Evolutionary conservation across 2,113 vertebrate genomes (phyloP).

Genomic region (Peromyscus polionotus): DNA sequence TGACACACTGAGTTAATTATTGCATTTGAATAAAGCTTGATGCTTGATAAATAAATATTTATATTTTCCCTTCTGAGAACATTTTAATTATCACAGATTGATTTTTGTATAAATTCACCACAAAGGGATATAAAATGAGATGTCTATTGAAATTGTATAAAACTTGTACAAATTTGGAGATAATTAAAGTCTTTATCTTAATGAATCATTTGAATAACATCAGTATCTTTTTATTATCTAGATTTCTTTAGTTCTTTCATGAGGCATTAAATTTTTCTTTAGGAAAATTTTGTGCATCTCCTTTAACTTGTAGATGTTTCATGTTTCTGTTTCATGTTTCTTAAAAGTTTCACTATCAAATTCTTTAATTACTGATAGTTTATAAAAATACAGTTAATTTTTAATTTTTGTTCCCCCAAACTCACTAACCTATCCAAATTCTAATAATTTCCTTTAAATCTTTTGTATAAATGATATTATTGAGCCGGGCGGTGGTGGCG

Average conservation of each 20-base stretch:
- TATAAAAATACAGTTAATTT: background rate
- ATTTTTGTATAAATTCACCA: background rate
- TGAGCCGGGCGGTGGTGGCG: too few species aligned
- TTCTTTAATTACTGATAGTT: background rate
- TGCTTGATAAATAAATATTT: background rate
- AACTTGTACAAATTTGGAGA: background rate
- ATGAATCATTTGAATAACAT: background rate
- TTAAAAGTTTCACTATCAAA: background rate
- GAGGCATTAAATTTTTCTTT: background rate
- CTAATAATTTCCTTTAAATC: background rate
- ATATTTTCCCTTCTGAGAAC: background rate
- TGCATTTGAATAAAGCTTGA: background rate
- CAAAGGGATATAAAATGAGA: background rate
- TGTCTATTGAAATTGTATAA: background rate
- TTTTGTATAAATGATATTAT: background rate
- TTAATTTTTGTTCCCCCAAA: background rate
- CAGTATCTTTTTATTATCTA: background rate
- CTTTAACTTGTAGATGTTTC: constrained; percentile 22
- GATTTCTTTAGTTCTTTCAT: background rate
- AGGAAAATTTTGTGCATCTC: background rate
- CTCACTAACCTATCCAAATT: background rate
- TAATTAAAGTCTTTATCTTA: constrained; percentile 1
- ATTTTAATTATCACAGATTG: background rate
- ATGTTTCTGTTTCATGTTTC: background rate
- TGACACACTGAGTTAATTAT: background rate